phyloP scores from a whole-genome alignment of 2,113 vertebrate species.

The Progne subis region DNA sequence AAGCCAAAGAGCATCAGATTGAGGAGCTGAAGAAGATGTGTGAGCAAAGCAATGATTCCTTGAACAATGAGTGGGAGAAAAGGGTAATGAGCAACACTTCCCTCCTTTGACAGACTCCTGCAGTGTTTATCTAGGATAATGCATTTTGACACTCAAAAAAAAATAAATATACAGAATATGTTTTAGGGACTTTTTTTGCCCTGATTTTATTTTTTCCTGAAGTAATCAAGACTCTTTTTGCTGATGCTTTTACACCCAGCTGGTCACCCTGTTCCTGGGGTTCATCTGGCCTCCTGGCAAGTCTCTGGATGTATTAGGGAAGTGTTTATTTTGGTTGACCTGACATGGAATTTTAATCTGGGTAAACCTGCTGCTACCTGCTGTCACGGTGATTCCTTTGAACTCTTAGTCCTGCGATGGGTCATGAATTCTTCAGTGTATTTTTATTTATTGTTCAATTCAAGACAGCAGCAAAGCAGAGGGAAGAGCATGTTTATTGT shows the following conservation, averaged over 20 bases:
- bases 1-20: slow-evolving; percentile 94
- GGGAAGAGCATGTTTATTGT: not conserved
- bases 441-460: slow-evolving; percentile 20
- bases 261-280: not conserved
- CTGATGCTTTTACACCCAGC: not conserved
- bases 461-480: not conserved
- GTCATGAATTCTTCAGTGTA: not conserved
- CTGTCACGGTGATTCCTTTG: slow-evolving; percentile 10
- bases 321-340: slow-evolving; percentile 31
- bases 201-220: not conserved
- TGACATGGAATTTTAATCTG: slow-evolving; percentile 55
- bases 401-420: not conserved
- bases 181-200: not conserved
- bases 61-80: slow-evolving; percentile 94
- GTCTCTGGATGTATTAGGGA: not conserved
- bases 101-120: not conserved
- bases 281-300: not conserved
- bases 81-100: slow-evolving; percentile 76
- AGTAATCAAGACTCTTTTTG: not conserved
- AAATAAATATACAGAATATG: not conserved
- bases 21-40: slow-evolving; percentile 90
- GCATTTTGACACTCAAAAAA: not conserved
- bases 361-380: slow-evolving; percentile 50
- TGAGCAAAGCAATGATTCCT: slow-evolving; percentile 84
- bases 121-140: not conserved